Percentiles rank a stretch among this genome's conserved stretches.
These are phyloP conservation scores for Biston stratarius DNA, from an alignment of 2,888 invertebrate genomes.

Conservation along the genomic window DNA sequence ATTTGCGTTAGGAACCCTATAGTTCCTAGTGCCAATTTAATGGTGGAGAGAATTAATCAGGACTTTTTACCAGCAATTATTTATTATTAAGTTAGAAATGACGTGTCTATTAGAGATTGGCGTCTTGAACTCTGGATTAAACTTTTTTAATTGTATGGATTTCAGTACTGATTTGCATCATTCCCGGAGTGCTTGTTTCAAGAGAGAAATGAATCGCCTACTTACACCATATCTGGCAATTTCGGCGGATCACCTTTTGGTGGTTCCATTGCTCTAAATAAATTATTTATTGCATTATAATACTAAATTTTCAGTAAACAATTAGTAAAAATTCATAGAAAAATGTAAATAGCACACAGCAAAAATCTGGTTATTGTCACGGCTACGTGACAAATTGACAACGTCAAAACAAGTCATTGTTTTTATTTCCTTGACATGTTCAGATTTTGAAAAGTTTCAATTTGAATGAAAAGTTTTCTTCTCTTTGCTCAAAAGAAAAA, in stretches of 20 bases:
- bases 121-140: too few species aligned
- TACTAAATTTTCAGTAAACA: constrained; percentile 35
- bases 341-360: constrained; percentile 44
- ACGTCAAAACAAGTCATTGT: constrained; percentile 17
- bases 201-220: constrained; percentile 27
- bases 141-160: too few species aligned
- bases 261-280: constrained; percentile 62
- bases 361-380: constrained; percentile 37
- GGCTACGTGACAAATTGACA: constrained; percentile 27
- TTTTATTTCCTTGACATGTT: constrained; percentile 1
- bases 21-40: too few species aligned
- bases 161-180: too few species aligned
- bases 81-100: too few species aligned
- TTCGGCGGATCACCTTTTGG: constrained; percentile 63
- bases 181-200: too few species aligned
- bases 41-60: too few species aligned
- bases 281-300: constrained; percentile 44
- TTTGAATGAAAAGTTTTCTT: background rate
- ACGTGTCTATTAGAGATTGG: too few species aligned
- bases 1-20: background rate
- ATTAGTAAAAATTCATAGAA: constrained; percentile 22
- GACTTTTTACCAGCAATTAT: too few species aligned
- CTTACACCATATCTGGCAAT: constrained; percentile 77
- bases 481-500: too few species aligned
- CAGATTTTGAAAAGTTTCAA: constrained; percentile 6